A percentile compares a stretch with the other conserved stretches of the same genome.
phyloP scores from a whole-genome alignment of 1,140 invertebrate genomes.

The Bombus haemorrhoidalis region DNA sequence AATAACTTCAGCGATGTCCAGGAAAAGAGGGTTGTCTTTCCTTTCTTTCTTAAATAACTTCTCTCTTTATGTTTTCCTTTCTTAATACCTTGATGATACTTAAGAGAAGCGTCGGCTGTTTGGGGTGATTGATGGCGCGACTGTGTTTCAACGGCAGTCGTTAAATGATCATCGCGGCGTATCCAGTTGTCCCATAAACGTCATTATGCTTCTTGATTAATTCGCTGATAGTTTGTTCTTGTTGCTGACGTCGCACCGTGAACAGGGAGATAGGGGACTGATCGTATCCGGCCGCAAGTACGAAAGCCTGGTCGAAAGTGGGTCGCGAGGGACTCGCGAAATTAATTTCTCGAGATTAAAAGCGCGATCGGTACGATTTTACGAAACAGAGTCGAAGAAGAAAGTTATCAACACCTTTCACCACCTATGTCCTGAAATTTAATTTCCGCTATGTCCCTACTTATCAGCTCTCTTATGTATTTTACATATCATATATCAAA shows the following conservation, averaged over 20 bases:
- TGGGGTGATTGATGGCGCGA: slow-evolving; percentile 9
- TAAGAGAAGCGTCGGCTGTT: neutral
- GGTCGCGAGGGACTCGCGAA: slow-evolving; percentile 19
- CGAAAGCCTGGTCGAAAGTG: neutral
- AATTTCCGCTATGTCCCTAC: neutral
- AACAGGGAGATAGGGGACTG: neutral
- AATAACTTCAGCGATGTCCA: too few species aligned
- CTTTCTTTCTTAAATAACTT: neutral
- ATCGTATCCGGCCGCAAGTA: neutral
- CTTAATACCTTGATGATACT: too few species aligned
- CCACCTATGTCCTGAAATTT: neutral
- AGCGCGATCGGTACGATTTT: slow-evolving; percentile 5
- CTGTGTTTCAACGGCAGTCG: slow-evolving; percentile 5
- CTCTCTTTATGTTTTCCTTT: neutral
- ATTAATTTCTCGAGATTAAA: slow-evolving; percentile 38
- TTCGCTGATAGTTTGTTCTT: slow-evolving; percentile 22
- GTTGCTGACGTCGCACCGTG: neutral
- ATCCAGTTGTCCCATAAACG: slow-evolving; percentile 18
- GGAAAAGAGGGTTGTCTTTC: too few species aligned
- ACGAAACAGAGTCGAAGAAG: neutral
- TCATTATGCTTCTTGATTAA: slow-evolving; percentile 31
- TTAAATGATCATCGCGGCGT: slow-evolving; percentile 27
- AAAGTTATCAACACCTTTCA: neutral
- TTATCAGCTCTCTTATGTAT: too few species aligned
- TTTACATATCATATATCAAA: neutral